Base-by-base conservation (phyloP, 2,888 invertebrate species). In the Rutpela maculata region DNA sequence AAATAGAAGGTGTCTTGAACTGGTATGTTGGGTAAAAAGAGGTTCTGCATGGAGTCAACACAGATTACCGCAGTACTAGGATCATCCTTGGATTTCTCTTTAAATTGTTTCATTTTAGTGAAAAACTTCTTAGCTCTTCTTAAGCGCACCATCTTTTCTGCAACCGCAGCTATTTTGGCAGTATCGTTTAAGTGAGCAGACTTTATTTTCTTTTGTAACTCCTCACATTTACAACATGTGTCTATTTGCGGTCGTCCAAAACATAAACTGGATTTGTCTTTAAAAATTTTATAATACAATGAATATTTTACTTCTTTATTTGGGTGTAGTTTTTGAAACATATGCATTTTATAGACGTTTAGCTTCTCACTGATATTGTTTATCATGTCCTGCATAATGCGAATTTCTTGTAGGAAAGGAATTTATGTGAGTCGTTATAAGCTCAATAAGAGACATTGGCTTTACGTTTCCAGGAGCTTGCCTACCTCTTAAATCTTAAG, bases 1-100 rank as follows among this genome's bases (percentile, higher is more conserved):
- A 71, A 57, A 65, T 70, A 71, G 56, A 75, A 75, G 35, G 69
- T 56, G 56, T 75, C 66, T 65, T 75, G 66, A 56, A 75, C 71
- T 71, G 71, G 65, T 57, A 59, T 57, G n/a, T 57, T 56, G 17
- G 71, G 66, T 60, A 74, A 60, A 31, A 57, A 60, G 50, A 71
- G 70, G 65, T 71, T 75, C 38, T 76, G 59, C 71, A 76, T 71
- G 56, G 55, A 76, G 57, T 76, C 76, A 60, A 38, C 38, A 38
- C 38, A 38, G 38, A 38, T 38, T 9, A 38, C 38, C 9, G 38
- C 38, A 10, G 38, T 38, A 38, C 38, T 38, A 38, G 38, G 11
- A 38, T 38, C 38, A 9, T 60, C 22, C 60, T 60, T 60, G 22
- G 60, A 60, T 60, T 60, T 22, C 12, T 60, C 60, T 60, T 22